Evolutionary conservation across 2,888 invertebrate species (phyloP), one percentile per base, ranked within the genome.

Genomic region (Campopleginae sp.): DNA sequence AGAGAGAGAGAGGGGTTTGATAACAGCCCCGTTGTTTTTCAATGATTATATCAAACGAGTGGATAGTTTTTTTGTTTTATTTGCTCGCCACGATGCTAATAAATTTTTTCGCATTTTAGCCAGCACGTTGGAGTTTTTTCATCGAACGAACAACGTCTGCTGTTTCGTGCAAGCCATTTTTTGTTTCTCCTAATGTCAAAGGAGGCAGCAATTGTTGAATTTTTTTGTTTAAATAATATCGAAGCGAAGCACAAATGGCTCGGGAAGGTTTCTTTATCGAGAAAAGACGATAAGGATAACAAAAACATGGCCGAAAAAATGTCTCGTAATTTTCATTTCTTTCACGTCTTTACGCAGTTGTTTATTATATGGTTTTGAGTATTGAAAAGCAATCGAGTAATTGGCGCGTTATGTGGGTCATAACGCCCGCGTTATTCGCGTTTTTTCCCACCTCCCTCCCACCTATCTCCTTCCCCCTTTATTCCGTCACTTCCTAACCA

Each of bases 341-440:
- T 63, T 61, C 23, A 10, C 33, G 46, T 23, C 31, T 76, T 48
- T 65, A 48, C 44, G 42, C 1, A 23, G 12, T 31, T 38, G 44
- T 68, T 44, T 70, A 70, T 33, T 46, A 42, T 33, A 23, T 78
- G 48, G n/a, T 27, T 44, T 63, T 44, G 44, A 70, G 58, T 58
- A 46, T 74, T 48, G 17, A 42, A 61, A 75, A 46, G 74, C 72
- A 75, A 44, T 75, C 72, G 83, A 31, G 48, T 74, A 84, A 84
- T 77, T 84, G 58, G 70, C 70, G 76, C 58, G 66, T 72, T 17
- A 81, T 74, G 81, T 81, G 84, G 84, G 81, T 84, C 81, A 77
- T 74, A 77, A 81, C 65, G 42, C 66, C 44, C 75, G 61, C 72
- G 72, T 61, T 76, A 51, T 61, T 77, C 76, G 27, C 66, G 38